Base-by-base conservation (phyloP, 1,140 invertebrate genomes). In the Euwallacea fornicatus region DNA sequence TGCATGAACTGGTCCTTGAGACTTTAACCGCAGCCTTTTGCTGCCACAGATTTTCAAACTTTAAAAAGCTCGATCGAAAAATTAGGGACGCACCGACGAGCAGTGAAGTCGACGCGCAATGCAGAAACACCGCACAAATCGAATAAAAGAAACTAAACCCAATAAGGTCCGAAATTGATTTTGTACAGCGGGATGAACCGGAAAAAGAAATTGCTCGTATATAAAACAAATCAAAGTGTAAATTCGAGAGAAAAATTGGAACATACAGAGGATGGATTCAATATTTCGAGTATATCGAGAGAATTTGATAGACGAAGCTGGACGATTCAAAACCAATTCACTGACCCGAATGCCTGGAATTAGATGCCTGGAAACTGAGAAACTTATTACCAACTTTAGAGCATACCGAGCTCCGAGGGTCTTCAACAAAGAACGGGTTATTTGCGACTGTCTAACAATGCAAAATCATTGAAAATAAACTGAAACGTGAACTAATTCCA, bases 171-270 rank as follows among this genome's bases (percentile, higher is more conserved):
- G 54, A 55, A 60, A 68, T 68, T 68, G 66, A 68, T 68, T 68
- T 50, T 42, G 66, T 68, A 56, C 66, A 58, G 56, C 44, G 66
- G 58, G 16, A 60, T 68, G 66, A 68, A 68, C 58, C 43, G 66
- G 56, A 61, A 68, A 68, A 68, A 68, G 43, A 68, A 68, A 61
- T 68, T 68, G 54, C 56, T 61, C 44, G 56, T 68, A 50, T 68
- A 68, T 68, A 68, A 68, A 68, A 68, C 66, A 60, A 68, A 68
- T 68, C 66, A 68, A 68, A 68, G 66, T 68, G 66, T 68, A 68
- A 68, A 68, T 68, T 61, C 58, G 56, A 42, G 56, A 41, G 66
- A 56, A 60, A 68, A 50, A 68, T 68, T 61, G 56, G 66, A 68
- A 59, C 65, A 21, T 33, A 33, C 21, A 33, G 21, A 33, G 21